Evolutionary conservation across 2,797 vertebrate species (phyloP), one percentile per base, ranked within the genome.

Genomic region (Carcharodon carcharias): DNA sequence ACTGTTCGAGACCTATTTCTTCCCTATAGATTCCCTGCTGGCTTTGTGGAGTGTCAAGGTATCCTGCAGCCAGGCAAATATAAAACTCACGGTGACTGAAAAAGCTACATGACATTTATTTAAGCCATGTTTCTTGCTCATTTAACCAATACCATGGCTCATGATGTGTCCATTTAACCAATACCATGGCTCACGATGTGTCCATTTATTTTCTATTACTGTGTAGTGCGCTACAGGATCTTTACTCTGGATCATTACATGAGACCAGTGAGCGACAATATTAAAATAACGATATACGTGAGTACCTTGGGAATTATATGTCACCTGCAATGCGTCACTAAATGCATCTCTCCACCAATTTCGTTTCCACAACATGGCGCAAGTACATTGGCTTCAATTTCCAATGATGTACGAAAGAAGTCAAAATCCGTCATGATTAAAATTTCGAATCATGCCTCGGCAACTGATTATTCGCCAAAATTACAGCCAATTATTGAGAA

Each of bases 161-260:
- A 56, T 12, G 28, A 12, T 56, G 28, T 35, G 56, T 6, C 56
- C n/a, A 21, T 45, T 40, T 40, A 40, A 6, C 14, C 2, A 82
- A 82, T 40, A 8, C 50, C 3, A 1, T 5, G 3, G 87, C 87
- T 89, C 26, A 56, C 6, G 54, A 31, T 56, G 28, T 35, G 56
- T 6, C 56, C 28, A 16, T 58, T 91, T 31, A 4, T 21, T n/a
- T 58, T 26, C 21, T 26, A 7, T 63, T n/a, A 35, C 16, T 21
- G 96, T 96, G 71, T 96, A 98, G 98, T 97, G 61, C 97, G 96
- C 88, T 98, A 97, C 96, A 97, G 98, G 96, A 97, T 98, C 97
- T 98, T 98, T 96, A 96, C 97, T 95, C 96, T 98, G 96, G 97
- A 98, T 96, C 97, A 97, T 92, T 97, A 97, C 45, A 97, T 98